A percentile compares a stretch with the other conserved stretches of the same genome.
These are phyloP conservation scores for Dexiosoma caninum DNA, from an alignment of 2,888 invertebrate genomes.

Conservation along the genomic window DNA sequence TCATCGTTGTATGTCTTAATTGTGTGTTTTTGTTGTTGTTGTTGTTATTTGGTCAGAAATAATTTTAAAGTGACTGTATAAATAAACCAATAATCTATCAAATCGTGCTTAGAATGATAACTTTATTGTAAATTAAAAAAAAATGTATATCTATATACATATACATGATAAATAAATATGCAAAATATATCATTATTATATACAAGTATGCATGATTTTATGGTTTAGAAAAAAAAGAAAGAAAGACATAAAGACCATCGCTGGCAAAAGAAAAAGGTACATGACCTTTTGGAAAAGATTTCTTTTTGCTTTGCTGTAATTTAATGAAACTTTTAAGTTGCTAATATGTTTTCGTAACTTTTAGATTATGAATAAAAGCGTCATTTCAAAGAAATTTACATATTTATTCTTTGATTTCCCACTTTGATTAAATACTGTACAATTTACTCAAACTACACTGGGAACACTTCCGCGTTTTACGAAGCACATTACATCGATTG, in stretches of 20 bases:
- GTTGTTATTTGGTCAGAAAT: not conserved
- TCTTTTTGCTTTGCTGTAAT: too few species aligned
- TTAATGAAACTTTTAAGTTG: not conserved
- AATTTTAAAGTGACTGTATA: slow-evolving; percentile 15
- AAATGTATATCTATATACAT: not conserved
- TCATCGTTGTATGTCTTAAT: too few species aligned
- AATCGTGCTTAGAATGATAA: slow-evolving; percentile 50
- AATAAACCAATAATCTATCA: slow-evolving; percentile 33
- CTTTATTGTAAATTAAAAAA: not conserved
- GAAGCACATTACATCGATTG: not conserved
- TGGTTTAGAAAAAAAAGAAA: too few species aligned
- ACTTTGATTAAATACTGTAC: not conserved
- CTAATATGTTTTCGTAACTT: not conserved
- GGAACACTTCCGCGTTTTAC: not conserved
- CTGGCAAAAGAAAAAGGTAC: too few species aligned
- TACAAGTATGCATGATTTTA: too few species aligned
- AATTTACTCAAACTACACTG: not conserved
- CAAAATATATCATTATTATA: not conserved
- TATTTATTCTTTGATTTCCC: not conserved
- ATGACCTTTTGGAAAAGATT: too few species aligned
- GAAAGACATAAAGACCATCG: too few species aligned
- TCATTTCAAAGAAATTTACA: not conserved
- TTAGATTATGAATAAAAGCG: not conserved
- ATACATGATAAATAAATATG: not conserved
- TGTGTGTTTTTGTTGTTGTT: not conserved